phyloP scores from a whole-genome alignment of 2,888 invertebrate genomes.

The Gandaritis pyraliata region DNA sequence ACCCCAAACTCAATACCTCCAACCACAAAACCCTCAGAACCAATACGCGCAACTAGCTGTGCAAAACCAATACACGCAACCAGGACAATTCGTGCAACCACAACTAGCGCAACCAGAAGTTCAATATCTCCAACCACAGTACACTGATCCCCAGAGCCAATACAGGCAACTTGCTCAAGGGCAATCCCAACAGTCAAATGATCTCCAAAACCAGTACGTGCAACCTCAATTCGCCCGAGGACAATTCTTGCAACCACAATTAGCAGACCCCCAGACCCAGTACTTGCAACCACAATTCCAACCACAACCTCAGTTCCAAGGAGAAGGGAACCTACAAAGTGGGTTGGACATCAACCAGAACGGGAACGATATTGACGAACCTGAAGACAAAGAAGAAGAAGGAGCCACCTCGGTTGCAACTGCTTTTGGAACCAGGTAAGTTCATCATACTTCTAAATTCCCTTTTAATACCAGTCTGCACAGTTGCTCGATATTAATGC shows the following conservation, averaged over 20 bases:
- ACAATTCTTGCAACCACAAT: slow-evolving; percentile 32
- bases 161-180: slow-evolving; percentile 16
- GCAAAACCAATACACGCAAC: slow-evolving; percentile 8
- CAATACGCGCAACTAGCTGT: slow-evolving; percentile 12
- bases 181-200: slow-evolving; percentile 24
- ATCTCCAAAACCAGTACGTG: slow-evolving; percentile 27
- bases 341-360: slow-evolving; percentile 70
- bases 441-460: slow-evolving; percentile 16
- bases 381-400: slow-evolving; percentile 55
- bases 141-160: slow-evolving; percentile 20
- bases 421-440: slow-evolving; percentile 76
- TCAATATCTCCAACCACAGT: slow-evolving; percentile 30
- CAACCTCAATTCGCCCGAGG: slow-evolving; percentile 28
- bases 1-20: slow-evolving; percentile 30
- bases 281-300: slow-evolving; percentile 37
- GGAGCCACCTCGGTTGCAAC: slow-evolving; percentile 72
- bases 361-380: slow-evolving; percentile 67
- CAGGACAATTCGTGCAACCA: slow-evolving; percentile 13
- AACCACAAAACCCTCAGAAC: slow-evolving; percentile 25
- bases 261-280: slow-evolving; percentile 28
- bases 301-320: slow-evolving; percentile 47
- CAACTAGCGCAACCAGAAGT: slow-evolving; percentile 30
- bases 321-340: slow-evolving; percentile 64
- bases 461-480: no score
- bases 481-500: no score